These are phyloP conservation scores for Spinibarbus caldwelli DNA, from an alignment of 2,797 vertebrate genomes.

Conservation along the genomic window DNA sequence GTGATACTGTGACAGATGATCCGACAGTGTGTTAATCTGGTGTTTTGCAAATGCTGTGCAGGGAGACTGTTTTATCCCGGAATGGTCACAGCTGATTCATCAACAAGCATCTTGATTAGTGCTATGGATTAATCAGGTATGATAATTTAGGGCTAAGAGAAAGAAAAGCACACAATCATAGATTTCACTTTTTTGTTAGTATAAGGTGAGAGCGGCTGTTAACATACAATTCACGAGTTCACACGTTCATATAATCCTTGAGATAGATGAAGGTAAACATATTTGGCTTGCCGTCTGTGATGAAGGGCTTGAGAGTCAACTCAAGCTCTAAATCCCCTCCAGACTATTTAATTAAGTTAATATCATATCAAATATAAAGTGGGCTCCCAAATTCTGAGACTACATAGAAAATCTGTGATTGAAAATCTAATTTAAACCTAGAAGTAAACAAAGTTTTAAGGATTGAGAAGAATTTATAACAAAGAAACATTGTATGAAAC, in stretches of 20 bases:
- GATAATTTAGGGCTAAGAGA: slow-evolving; percentile 12
- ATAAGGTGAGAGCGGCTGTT: not conserved
- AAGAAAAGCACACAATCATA: not conserved
- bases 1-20: slow-evolving; percentile 34
- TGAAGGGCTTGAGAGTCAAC: slow-evolving; percentile 13
- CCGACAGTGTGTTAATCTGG: slow-evolving; percentile 26
- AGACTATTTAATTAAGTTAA: slow-evolving; percentile 32
- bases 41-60: slow-evolving; percentile 31
- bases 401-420: slow-evolving; percentile 8
- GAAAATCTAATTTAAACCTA: not conserved
- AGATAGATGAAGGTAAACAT: slow-evolving; percentile 33
- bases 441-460: not conserved
- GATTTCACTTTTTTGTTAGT: slow-evolving; percentile 15
- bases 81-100: slow-evolving; percentile 35
- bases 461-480: not conserved
- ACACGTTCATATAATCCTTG: slow-evolving; percentile 31
- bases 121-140: slow-evolving; percentile 6
- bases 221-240: slow-evolving; percentile 19
- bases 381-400: not conserved
- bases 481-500: slow-evolving; percentile 6
- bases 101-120: slow-evolving; percentile 25
- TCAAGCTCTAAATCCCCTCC: slow-evolving; percentile 19
- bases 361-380: slow-evolving; percentile 25
- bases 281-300: slow-evolving; percentile 29
- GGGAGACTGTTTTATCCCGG: slow-evolving; percentile 16